phyloP scores from a whole-genome alignment of 2,888 invertebrate genomes.

The Platycheirus rosarum region DNA sequence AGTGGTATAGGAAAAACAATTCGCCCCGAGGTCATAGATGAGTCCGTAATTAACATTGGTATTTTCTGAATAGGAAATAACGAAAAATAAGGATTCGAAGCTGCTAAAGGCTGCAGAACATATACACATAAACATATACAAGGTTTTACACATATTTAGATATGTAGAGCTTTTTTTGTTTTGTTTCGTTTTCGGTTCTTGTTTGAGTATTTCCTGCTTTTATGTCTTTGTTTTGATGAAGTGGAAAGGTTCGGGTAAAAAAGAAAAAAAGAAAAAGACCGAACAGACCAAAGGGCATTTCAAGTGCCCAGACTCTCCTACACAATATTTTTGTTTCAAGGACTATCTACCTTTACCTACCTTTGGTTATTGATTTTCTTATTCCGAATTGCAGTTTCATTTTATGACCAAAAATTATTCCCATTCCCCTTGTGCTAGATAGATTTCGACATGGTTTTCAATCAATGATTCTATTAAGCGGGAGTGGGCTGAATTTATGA shows the following conservation, averaged over 20 bases:
- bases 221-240: conserved; percentile 19
- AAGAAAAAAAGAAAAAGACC: not conserved
- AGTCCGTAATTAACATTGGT: conserved; percentile 63
- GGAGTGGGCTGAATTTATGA: not conserved
- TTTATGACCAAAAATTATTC: conserved; percentile 31
- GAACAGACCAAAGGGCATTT: no score
- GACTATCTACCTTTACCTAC: not conserved
- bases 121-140: no score
- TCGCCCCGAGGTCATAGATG: conserved; percentile 47
- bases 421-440: conserved; percentile 8
- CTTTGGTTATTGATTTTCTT: conserved; percentile 49
- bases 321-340: not conserved
- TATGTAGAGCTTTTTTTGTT: not conserved
- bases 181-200: not conserved
- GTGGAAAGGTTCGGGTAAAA: not conserved
- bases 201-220: not conserved
- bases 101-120: conserved; percentile 36
- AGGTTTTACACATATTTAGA: no score
- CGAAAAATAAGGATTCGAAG: conserved; percentile 44
- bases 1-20: conserved; percentile 28
- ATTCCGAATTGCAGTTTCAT: conserved; percentile 13
- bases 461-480: conserved; percentile 25
- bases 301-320: no score
- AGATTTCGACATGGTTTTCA: conserved; percentile 22
- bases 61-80: conserved; percentile 59